Evolutionary conservation across 2,888 invertebrate species (phyloP).

Genomic region (Hyalella azteca): DNA sequence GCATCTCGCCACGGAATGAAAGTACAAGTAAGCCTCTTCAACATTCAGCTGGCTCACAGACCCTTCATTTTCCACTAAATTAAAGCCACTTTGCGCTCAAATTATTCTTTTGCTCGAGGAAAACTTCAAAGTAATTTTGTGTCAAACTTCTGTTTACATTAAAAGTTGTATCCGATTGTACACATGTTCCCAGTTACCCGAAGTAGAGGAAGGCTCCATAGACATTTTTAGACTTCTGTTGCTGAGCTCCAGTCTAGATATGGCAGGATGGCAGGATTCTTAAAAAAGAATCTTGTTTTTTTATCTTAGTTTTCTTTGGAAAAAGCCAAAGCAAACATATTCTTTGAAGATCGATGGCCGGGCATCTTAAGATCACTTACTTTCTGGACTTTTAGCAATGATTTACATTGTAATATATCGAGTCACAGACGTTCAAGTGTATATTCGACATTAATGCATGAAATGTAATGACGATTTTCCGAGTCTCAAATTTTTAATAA

Average conservation of each 20-base stretch:
- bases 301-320: no score
- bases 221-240: conserved; percentile 24
- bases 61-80: conserved; percentile 34
- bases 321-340: no score
- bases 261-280: background rate
- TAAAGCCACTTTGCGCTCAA: conserved; percentile 37
- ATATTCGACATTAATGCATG: no score
- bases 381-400: no score
- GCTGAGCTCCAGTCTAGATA: background rate
- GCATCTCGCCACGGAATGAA: background rate
- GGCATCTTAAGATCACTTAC: no score
- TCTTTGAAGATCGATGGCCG: no score
- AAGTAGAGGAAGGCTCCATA: conserved; percentile 1
- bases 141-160: conserved; percentile 37
- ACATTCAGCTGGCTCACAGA: conserved; percentile 30
- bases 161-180: conserved; percentile 36
- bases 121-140: conserved; percentile 37
- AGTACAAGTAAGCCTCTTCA: conserved; percentile 8
- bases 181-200: conserved; percentile 35
- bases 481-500: no score
- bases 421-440: no score
- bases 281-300: no score
- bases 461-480: no score
- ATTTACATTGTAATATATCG: no score
- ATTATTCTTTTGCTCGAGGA: conserved; percentile 30